Conservation (phyloP, 2,113 vertebrate genomes). For the Sturnus vulgaris region DNA sequence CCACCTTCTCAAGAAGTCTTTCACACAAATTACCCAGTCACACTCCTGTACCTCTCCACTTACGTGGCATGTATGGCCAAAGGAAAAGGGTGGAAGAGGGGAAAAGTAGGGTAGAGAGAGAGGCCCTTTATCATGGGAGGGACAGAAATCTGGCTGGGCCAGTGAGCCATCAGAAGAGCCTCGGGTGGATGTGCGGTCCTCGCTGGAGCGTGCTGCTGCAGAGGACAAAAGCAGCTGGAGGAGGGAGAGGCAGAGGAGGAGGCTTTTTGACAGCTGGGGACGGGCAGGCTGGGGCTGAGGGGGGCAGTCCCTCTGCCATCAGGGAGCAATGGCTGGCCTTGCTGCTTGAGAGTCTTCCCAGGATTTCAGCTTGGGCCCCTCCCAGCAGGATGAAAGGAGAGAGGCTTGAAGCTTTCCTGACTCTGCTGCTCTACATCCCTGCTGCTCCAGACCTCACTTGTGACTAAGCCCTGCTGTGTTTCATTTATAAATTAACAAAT, state of each 20-base stretch:
- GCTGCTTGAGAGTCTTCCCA: neutral
- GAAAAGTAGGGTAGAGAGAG: neutral
- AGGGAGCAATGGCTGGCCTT: neutral
- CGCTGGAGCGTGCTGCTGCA: accelerated
- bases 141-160: neutral
- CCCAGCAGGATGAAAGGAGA: accelerated
- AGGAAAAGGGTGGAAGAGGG: neutral
- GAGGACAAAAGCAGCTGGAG: neutral
- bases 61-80: neutral
- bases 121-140: neutral
- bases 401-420: neutral
- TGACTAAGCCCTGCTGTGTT: accelerated
- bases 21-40: neutral
- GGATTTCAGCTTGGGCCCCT: accelerated
- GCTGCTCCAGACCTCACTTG: neutral
- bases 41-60: neutral
- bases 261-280: neutral
- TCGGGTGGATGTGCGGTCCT: neutral
- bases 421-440: neutral
- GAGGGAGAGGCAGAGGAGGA: neutral
- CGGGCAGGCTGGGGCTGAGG: too few relatives aligned
- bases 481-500: neutral
- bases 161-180: neutral
- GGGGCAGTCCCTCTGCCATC: neutral
- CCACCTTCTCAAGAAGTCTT: neutral